Percentiles rank a stretch among this genome's conserved stretches.
Evolutionary conservation across 2,797 vertebrate species (phyloP).

Genomic region (Percopsis omiscomaycus): DNA sequence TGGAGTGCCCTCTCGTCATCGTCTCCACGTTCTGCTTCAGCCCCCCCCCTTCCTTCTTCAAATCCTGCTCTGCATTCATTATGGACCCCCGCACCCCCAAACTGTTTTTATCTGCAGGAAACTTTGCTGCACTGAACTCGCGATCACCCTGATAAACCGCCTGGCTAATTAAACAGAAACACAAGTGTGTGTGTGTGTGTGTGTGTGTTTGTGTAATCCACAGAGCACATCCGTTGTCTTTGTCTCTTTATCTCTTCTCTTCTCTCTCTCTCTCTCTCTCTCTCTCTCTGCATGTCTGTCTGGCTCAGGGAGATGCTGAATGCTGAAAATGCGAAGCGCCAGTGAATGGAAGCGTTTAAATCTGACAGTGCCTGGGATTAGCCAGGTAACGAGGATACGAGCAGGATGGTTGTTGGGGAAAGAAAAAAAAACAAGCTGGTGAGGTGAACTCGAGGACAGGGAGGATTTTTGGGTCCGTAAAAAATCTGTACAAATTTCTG

Average conservation of each 20-base stretch:
- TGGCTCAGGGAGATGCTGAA: conserved; percentile 72
- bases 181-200: conserved; percentile 59
- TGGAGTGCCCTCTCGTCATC: conserved; percentile 56
- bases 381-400: conserved; percentile 73
- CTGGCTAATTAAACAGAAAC: conserved; percentile 77
- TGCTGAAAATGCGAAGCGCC: conserved; percentile 70
- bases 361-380: conserved; percentile 80
- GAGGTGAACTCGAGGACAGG: conserved; percentile 79
- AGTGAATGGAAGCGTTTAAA: conserved; percentile 76
- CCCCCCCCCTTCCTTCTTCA: conserved; percentile 29
- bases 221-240: conserved; percentile 32
- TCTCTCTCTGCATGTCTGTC: conserved; percentile 64
- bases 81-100: conserved; percentile 49
- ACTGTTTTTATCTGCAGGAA: conserved; percentile 73
- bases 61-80: conserved; percentile 56
- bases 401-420: conserved; percentile 64
- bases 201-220: conserved; percentile 60
- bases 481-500: conserved; percentile 61
- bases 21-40: conserved; percentile 49
- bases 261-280: conserved; percentile 18
- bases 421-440: conserved; percentile 59
- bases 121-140: conserved; percentile 74
- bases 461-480: conserved; percentile 55
- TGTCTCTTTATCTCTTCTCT: conserved; percentile 71
- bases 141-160: conserved; percentile 76